Percentiles rank a stretch among this genome's conserved stretches.
Evolutionary conservation across 2,888 invertebrate genomes (phyloP).

Genomic region (Xestobium rufovillosum): DNA sequence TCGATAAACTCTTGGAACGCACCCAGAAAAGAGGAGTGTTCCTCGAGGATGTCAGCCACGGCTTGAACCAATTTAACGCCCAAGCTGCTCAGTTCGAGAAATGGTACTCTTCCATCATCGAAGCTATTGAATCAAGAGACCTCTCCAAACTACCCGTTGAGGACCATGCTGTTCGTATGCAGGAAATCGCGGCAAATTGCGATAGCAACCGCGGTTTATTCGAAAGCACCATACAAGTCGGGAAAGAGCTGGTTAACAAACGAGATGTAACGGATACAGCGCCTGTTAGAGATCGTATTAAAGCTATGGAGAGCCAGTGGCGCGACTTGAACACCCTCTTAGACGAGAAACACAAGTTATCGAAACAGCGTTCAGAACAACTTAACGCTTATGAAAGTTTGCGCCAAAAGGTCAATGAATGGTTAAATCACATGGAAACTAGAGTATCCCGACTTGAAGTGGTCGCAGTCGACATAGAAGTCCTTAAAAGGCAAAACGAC

Average conservation of each 20-base stretch:
- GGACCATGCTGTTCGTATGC: slow-evolving; percentile 54
- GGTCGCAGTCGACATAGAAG: slow-evolving; percentile 82
- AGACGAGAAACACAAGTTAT: slow-evolving; percentile 77
- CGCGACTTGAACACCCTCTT: slow-evolving; percentile 73
- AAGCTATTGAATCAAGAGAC: slow-evolving; percentile 68
- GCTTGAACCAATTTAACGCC: slow-evolving; percentile 59
- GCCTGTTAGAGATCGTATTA: slow-evolving; percentile 74
- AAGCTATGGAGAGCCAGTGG: slow-evolving; percentile 81
- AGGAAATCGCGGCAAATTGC: slow-evolving; percentile 41
- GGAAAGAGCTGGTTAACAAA: slow-evolving; percentile 71
- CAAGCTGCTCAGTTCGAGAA: slow-evolving; percentile 63
- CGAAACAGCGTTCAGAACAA: slow-evolving; percentile 78
- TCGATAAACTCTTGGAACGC: slow-evolving; percentile 78
- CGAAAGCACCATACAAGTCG: slow-evolving; percentile 73
- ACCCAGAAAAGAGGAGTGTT: slow-evolving; percentile 72
- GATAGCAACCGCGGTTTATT: slow-evolving; percentile 54
- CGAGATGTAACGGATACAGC: slow-evolving; percentile 86
- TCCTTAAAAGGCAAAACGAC: slow-evolving; percentile 74
- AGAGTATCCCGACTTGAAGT: slow-evolving; percentile 69
- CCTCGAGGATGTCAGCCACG: slow-evolving; percentile 68
- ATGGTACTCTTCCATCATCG: slow-evolving; percentile 62
- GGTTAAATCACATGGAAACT: slow-evolving; percentile 76
- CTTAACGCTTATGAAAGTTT: slow-evolving; percentile 78
- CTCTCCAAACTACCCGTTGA: slow-evolving; percentile 58
- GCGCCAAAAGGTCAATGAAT: slow-evolving; percentile 73